These are phyloP conservation scores for Leptosomus discolor DNA, from an alignment of 2,113 vertebrate species.

Conservation along the genomic window DNA sequence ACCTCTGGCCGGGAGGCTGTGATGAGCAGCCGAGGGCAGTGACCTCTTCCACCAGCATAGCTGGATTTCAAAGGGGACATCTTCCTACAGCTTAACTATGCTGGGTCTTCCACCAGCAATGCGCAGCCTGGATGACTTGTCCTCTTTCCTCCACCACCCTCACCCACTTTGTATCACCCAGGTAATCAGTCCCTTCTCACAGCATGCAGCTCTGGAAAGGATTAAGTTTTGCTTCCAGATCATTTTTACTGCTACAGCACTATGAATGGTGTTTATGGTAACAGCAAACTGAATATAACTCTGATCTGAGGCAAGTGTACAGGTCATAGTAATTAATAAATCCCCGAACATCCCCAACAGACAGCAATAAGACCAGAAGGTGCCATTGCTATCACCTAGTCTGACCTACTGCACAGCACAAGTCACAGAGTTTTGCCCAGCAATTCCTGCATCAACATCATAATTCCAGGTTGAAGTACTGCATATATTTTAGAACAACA, in stretches of 20 bases:
- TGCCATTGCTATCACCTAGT: background rate
- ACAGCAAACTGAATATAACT: background rate
- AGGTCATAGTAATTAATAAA: background rate
- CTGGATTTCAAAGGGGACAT: background rate
- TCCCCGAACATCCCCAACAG: background rate
- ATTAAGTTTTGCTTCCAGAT: background rate
- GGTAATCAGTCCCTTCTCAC: background rate
- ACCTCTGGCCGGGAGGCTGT: background rate
- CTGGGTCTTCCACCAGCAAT: accelerated
- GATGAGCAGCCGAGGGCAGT: accelerated
- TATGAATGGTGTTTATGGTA: background rate
- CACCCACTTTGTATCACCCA: background rate
- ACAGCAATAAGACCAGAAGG: background rate
- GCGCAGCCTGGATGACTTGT: background rate
- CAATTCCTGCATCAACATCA: background rate
- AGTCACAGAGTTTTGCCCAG: background rate
- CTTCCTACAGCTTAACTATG: background rate
- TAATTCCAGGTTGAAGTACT: background rate
- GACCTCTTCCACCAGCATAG: background rate
- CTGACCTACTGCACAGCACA: background rate
- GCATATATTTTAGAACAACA: background rate
- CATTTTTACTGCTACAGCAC: background rate
- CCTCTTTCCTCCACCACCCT: background rate
- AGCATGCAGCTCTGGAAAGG: background rate
- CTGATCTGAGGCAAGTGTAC: background rate